Percentiles rank a stretch among this genome's conserved stretches.
Conservation (phyloP, 2,888 invertebrate species). For the Pyralis farinalis region DNA sequence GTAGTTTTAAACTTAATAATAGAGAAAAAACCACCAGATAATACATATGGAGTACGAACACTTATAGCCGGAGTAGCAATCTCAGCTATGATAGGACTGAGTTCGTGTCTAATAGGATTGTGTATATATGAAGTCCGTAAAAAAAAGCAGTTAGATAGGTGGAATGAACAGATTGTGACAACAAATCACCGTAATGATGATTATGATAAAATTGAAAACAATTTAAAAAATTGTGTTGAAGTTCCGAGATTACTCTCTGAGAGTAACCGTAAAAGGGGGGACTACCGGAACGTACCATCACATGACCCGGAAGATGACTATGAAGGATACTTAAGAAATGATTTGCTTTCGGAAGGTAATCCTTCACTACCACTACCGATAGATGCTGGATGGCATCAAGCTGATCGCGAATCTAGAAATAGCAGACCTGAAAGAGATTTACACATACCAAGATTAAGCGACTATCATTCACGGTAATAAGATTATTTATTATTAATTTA, state of each 20-base stretch:
- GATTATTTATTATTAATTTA: no score
- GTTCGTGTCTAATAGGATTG: conserved; percentile 84
- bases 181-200: conserved; percentile 80
- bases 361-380: conserved; percentile 48
- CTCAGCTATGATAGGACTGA: conserved; percentile 84
- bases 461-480: conserved; percentile 81
- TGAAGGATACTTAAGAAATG: conserved; percentile 59
- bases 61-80: conserved; percentile 86
- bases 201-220: conserved; percentile 91
- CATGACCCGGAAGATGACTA: conserved; percentile 85
- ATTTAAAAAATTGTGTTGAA: conserved; percentile 71
- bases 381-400: conserved; percentile 50
- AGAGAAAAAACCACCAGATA: conserved; percentile 83
- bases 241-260: conserved; percentile 54
- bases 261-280: conserved; percentile 81
- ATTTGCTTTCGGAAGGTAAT: conserved; percentile 41
- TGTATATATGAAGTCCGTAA: conserved; percentile 84
- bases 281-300: conserved; percentile 86
- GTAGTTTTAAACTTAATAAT: conserved; percentile 87
- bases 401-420: conserved; percentile 45
- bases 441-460: conserved; percentile 83
- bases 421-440: conserved; percentile 77
- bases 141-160: conserved; percentile 77
- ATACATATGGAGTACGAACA: conserved; percentile 79
- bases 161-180: conserved; percentile 75